Conservation (phyloP, 2,888 invertebrate genomes). For the Blastobasis adustella region DNA sequence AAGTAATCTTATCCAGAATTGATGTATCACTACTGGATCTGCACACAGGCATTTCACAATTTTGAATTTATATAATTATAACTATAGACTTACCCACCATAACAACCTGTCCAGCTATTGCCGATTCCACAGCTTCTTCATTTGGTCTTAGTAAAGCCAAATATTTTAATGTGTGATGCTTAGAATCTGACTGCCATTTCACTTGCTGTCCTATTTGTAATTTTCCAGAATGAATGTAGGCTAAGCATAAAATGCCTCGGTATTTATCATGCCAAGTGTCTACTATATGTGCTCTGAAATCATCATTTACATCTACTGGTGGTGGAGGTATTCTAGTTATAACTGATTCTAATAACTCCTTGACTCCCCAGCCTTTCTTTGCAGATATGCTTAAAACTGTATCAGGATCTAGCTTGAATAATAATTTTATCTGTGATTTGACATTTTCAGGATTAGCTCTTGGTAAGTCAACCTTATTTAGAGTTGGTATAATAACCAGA, state of each 20-base stretch:
- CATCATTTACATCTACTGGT: conserved; percentile 66
- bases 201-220: conserved; percentile 85
- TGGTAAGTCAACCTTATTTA: conserved; percentile 97
- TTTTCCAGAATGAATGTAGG: conserved; percentile 85
- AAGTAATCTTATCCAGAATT: too few relatives aligned
- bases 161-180: conserved; percentile 85
- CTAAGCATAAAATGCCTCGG: conserved; percentile 85
- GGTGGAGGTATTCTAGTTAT: conserved; percentile 88
- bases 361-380: conserved; percentile 90
- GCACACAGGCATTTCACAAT: too few relatives aligned
- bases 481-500: conserved; percentile 89
- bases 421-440: conserved; percentile 81
- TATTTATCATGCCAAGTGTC: conserved; percentile 96
- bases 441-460: conserved; percentile 91
- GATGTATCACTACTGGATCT: too few relatives aligned
- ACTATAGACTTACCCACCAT: conserved; percentile 76
- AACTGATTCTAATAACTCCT: conserved; percentile 84
- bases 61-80: too few relatives aligned
- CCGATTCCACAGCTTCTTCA: conserved; percentile 77
- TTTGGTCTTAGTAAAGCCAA: conserved; percentile 87
- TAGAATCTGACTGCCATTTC: conserved; percentile 80
- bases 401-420: conserved; percentile 87
- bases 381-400: conserved; percentile 92
- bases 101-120: conserved; percentile 95
- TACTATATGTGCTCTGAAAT: conserved; percentile 89